Evolutionary conservation across 2,888 invertebrate genomes (phyloP), one percentile per base, ranked within the genome.

Genomic region (Pogonocherus hispidulus): DNA sequence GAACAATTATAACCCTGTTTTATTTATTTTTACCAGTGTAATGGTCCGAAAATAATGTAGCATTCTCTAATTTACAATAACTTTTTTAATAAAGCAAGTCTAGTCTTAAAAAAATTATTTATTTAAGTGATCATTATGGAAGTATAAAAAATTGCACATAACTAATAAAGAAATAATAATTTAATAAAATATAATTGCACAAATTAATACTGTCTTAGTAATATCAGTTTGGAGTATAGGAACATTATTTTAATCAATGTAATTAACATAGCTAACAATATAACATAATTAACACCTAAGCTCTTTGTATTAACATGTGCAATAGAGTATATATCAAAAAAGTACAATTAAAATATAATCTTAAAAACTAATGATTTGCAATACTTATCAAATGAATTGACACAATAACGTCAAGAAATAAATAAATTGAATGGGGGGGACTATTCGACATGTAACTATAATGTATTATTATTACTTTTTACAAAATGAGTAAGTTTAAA

Each of bases 391-490:
- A 57, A 41, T 57, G 18, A 57, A 11, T 37, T 18, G 35, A 19
- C 11, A 32, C n/a, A 18, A 8, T 32, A 60, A 60, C 19, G 18
- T 22, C 35, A 63, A 54, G 51, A 54, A 63, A 63, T 63, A 63
- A 63, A 52, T 54, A 55, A 63, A 59, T 18, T 59, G 44, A 49
- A 46, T 63, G 41, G 41, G 19, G 37, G 49, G 18, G 16, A 51
- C 16, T 59, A 59, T 66, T 66, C 66, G 59, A 66, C 37, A 66
- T 59, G 66, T 66, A 66, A 66, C 65, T 65, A 65, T 47, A 32
- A 32, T n/a, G n/a, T n/a, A n/a, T 32, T 32, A 41, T 41, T n/a
- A 49, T 56, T 55, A 37, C 44, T 55, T 56, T 56, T 56, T 56
- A 41, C 46, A 47, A 35, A 16, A 27, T 55, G 37, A 18, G 49